phyloP scores from a whole-genome alignment of 2,797 vertebrate genomes.

The Channallabes apus region DNA sequence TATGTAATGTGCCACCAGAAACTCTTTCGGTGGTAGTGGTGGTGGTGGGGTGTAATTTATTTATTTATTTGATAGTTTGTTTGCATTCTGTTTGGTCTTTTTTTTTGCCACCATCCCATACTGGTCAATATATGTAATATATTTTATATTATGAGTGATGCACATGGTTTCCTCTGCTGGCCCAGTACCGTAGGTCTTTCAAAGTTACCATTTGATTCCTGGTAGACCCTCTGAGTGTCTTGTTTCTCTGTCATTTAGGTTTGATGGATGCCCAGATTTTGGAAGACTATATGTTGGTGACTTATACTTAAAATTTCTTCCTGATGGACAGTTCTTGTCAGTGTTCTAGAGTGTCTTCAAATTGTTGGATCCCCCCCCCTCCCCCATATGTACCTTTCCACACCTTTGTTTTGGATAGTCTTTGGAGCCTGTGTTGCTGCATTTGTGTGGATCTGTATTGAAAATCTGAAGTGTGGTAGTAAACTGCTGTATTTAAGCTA shows the following conservation, averaged over 20 bases:
- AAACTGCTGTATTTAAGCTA: neutral
- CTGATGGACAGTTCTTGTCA: neutral
- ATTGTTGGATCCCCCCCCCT: neutral
- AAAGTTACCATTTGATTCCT: neutral
- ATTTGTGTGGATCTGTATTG: neutral
- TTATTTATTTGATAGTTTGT: no score
- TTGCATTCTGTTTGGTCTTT: no score
- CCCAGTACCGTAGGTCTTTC: neutral
- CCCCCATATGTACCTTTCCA: neutral
- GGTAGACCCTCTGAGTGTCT: neutral
- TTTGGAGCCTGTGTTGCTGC: neutral
- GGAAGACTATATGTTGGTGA: neutral
- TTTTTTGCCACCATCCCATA: neutral
- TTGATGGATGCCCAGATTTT: neutral
- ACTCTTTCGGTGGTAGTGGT: neutral
- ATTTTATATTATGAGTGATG: no score
- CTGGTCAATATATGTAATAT: neutral
- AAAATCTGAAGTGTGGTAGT: neutral
- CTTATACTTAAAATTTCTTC: neutral
- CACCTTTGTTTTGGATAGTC: neutral
- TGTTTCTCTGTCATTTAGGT: neutral
- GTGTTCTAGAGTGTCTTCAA: neutral
- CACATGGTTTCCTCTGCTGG: neutral
- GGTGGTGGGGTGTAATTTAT: no score
- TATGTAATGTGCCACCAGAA: neutral